Percentiles rank a stretch among this genome's conserved stretches.
Evolutionary conservation across 1,140 invertebrate species (phyloP).

Genomic region (Aphis gossypii): DNA sequence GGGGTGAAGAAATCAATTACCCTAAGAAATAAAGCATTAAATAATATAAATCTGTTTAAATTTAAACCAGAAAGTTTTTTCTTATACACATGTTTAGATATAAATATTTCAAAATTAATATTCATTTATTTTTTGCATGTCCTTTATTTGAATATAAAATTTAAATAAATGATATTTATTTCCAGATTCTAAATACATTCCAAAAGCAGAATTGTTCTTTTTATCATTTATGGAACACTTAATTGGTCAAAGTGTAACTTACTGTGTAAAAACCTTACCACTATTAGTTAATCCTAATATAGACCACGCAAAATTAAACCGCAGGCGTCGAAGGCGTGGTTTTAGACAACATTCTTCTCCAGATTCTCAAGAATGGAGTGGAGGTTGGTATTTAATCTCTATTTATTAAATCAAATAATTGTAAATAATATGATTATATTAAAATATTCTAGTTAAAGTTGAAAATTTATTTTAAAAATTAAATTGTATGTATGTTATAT

Average conservation of each 20-base stretch:
- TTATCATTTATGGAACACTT: constrained; percentile 43
- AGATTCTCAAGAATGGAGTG: constrained; percentile 52
- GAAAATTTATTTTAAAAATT: neutral
- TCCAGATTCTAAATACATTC: neutral
- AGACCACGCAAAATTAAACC: constrained; percentile 34
- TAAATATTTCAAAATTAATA: too few species aligned
- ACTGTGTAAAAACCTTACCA: constrained; percentile 36
- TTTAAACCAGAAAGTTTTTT: too few species aligned
- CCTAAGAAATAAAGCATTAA: too few species aligned
- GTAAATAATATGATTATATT: neutral
- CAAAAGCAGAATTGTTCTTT: constrained; percentile 44
- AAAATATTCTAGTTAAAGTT: neutral
- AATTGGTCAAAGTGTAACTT: constrained; percentile 27
- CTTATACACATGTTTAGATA: too few species aligned
- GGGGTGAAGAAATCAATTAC: too few species aligned
- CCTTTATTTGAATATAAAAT: too few species aligned
- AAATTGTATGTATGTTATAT: neutral
- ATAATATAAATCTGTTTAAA: too few species aligned
- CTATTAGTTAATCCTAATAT: constrained; percentile 37
- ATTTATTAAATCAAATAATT: neutral
- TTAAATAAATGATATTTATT: neutral
- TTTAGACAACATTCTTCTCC: constrained; percentile 50
- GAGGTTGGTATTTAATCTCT: constrained; percentile 31
- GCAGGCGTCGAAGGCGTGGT: constrained; percentile 45
- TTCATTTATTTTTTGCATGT: too few species aligned